Percentiles rank a stretch among this genome's conserved stretches.
Evolutionary conservation across 53 echinoderm and acorn worm genomes (phyloP).

Genomic region (Patiria pectinifera): DNA sequence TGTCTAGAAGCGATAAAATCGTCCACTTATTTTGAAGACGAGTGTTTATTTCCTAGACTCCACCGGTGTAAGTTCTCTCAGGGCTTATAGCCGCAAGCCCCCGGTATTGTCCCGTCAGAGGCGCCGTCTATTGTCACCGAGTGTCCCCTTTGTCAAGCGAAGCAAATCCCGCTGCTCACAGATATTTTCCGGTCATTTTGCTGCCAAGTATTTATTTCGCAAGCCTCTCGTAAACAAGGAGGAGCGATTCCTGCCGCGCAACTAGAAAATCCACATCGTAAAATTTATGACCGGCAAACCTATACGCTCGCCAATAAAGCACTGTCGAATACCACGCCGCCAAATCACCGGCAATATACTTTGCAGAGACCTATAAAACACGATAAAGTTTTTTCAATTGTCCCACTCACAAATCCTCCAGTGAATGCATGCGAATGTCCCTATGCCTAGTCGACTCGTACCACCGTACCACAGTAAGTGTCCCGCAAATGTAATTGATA

Average conservation of each 20-base stretch:
- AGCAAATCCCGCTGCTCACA: conserved; percentile 19
- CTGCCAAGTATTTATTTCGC: background rate
- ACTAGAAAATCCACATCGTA: conserved; percentile 15
- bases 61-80: background rate
- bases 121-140: conserved; percentile 38
- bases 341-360: conserved; percentile 28
- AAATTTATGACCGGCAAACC: conserved; percentile 21
- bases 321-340: conserved; percentile 8
- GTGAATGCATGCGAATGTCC: background rate
- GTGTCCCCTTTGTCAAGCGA: conserved; percentile 22
- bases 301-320: background rate
- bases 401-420: background rate
- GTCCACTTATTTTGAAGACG: background rate
- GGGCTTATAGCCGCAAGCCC: background rate
- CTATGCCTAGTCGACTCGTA: background rate
- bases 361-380: conserved; percentile 6
- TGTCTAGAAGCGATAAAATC: background rate
- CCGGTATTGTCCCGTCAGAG: conserved; percentile 31
- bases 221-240: background rate
- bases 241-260: background rate
- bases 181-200: conserved; percentile 57
- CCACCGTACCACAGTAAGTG: background rate
- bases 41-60: background rate
- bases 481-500: conserved; percentile 20
- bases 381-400: conserved; percentile 5